Evolutionary conservation across 2,113 vertebrate genomes (phyloP), one percentile per base, ranked within the genome.

Genomic region (Rhineura floridana): DNA sequence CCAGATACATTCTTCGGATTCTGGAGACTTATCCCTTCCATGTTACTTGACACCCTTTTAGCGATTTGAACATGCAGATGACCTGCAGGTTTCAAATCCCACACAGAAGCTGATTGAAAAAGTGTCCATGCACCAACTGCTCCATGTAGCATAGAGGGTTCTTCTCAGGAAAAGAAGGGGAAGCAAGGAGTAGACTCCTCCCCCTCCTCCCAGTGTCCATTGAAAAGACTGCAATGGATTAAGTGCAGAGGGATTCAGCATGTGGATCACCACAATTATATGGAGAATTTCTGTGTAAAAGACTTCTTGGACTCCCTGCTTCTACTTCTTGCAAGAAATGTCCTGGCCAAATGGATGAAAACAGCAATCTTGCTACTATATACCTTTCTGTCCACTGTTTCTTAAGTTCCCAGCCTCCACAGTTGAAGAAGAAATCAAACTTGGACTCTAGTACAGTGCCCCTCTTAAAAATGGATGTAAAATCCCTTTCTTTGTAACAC

Each of bases 1-100:
- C 63, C 42, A 70, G 75, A 79, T 87, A 25, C 65, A 84, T 84
- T 84, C 39, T 77, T 78, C 33, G 69, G 15, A 69, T 67, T 77
- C 73, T 46, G 84, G 36, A 23, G 30, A 65, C 30, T 55, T 77
- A n/a, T 28, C 46, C 1, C 25, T 23, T 25, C 21, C 73, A n/a
- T 30, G 42, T 55, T 83, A 36, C 25, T n/a, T 67, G 33, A 67
- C 25, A 33, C 19, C 33, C 21, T 50, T 63, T 75, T 19, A 44
- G 25, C 28, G n/a, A 73, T 17, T 55, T 77, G 72, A 63, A n/a
- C 39, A 46, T 75, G 39, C 12, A 28, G 39, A 63, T 44, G 52
- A 8, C 19, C 21, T 85, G 33, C 36, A 17, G 59, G 9, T 62
- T 70, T 30, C 23, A 42, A 46, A 77, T 11, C 8, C 21, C 63